Evolutionary conservation across 2,113 vertebrate species (phyloP), one percentile per base, ranked within the genome.

Genomic region (Sander lucioperca): DNA sequence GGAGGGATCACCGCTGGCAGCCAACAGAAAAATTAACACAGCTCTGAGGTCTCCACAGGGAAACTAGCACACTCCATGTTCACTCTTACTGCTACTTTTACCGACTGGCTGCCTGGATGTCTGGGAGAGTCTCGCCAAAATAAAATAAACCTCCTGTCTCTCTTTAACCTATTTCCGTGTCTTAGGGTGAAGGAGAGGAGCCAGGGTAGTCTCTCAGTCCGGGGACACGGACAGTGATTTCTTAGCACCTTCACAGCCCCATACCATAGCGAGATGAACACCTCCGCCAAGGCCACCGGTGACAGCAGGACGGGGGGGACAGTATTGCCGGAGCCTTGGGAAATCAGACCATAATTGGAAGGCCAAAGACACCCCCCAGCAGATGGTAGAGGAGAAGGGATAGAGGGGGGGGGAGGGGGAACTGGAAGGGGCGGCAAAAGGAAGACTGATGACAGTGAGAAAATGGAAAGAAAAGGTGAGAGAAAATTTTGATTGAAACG

Each of bases 281-380:
- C 75, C 67, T 59, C 76, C 43, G 45, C 64, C 86, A 86, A 90
- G 91, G 92, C 85, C 79, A 50, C 53, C 7, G 58, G 65, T 75
- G 84, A 86, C 69, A 6, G 61, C 3, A 1, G 14, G 59, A 30
- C 2, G 39, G 51, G 25, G 51, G 54, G 48, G 80, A 53, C 72
- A 74, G 83, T 47, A 39, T 47, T 67, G 65, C 62, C 39, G 19
- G 82, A 83, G 88, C 89, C 90, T 76, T 85, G 93, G 88, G 89
- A 91, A 89, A 87, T 87, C 75, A 74, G 51, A 69, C 21, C 62
- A n/a, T 89, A 87, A 92, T 91, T 90, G 86, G 91, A 87, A 88
- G 74, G 72, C 57, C 86, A 83, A 77, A 73, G 72, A 80, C 7
- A 27, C 30, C 30, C 30, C 39, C 0, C 7, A 74, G 70, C 76